Evolutionary conservation across 2,888 invertebrate species (phyloP).

Genomic region (Acronicta aceris): DNA sequence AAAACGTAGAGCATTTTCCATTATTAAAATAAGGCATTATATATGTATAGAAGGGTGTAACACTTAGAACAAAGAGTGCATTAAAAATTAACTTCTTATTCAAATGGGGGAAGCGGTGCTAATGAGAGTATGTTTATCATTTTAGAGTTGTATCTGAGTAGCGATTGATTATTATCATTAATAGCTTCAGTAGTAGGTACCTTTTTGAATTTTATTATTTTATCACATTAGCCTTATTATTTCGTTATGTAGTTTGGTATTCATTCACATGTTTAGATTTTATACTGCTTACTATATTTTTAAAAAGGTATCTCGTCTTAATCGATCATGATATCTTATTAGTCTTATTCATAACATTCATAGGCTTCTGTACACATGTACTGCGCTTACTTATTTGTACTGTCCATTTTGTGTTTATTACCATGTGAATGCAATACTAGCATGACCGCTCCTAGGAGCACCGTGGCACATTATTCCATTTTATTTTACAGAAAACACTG

Average conservation of each 20-base stretch:
- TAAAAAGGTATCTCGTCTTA: conserved; percentile 41
- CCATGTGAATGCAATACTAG: conserved; percentile 67
- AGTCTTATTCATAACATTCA: conserved; percentile 39
- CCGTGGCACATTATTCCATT: conserved; percentile 84
- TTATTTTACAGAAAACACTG: conserved; percentile 87
- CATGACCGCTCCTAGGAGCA: conserved; percentile 81
- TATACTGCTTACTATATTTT: conserved; percentile 16
- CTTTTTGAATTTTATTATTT: conserved; percentile 39
- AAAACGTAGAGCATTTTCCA: too few relatives aligned
- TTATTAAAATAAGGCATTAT: too few relatives aligned
- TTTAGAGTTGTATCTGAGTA: conserved; percentile 42
- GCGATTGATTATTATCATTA: conserved; percentile 35
- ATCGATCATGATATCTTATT: conserved; percentile 36
- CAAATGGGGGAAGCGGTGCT: not conserved
- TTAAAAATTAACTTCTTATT: not conserved
- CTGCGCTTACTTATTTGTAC: conserved; percentile 57
- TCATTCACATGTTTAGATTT: conserved; percentile 11
- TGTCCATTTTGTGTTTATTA: conserved; percentile 61
- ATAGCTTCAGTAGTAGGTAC: conserved; percentile 39
- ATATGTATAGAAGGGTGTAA: too few relatives aligned
- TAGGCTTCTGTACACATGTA: conserved; percentile 48
- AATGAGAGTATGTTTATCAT: conserved; percentile 3
- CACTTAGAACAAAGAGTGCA: too few relatives aligned
- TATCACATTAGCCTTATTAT: conserved; percentile 5
- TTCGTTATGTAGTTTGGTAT: conserved; percentile 14